phyloP scores from a whole-genome alignment of 1,140 invertebrate genomes.

The Phocides pigmalion region DNA sequence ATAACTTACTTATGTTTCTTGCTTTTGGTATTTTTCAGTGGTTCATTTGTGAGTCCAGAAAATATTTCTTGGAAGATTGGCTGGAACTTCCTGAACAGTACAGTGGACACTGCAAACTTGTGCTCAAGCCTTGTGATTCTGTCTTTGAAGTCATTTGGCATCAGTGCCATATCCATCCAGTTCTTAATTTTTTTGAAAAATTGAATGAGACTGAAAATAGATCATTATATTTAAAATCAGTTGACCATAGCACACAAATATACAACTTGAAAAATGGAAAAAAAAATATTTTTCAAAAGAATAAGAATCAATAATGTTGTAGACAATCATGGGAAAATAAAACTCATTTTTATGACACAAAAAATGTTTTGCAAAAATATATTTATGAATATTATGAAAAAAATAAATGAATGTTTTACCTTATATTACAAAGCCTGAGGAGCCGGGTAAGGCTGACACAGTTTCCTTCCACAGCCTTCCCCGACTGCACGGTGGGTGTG shows the following conservation, averaged over 20 bases:
- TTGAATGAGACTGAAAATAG: constrained; percentile 87
- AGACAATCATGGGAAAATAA: too few species aligned
- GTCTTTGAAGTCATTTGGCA: constrained; percentile 92
- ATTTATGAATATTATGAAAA: background rate
- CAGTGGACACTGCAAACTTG: constrained; percentile 97
- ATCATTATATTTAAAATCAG: too few species aligned
- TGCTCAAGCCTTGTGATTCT: constrained; percentile 94
- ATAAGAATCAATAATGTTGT: too few species aligned
- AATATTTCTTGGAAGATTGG: constrained; percentile 95
- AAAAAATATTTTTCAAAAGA: too few species aligned
- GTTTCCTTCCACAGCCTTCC: constrained; percentile 92
- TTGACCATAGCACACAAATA: too few species aligned
- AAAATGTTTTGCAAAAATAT: too few species aligned
- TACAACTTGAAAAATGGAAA: too few species aligned
- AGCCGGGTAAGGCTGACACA: constrained; percentile 96
- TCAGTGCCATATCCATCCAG: constrained; percentile 97
- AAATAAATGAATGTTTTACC: constrained; percentile 81
- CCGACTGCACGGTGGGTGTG: constrained; percentile 91
- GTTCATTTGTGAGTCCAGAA: constrained; percentile 85
- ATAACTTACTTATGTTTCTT: constrained; percentile 86
- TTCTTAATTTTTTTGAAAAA: constrained; percentile 98
- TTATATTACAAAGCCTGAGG: constrained; percentile 94
- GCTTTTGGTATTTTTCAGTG: constrained; percentile 87
- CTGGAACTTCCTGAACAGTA: constrained; percentile 97
- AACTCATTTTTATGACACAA: too few species aligned